Conservation (phyloP, 37 sponge, comb jelly and placozoan species). For the Haliclona indistincta region DNA sequence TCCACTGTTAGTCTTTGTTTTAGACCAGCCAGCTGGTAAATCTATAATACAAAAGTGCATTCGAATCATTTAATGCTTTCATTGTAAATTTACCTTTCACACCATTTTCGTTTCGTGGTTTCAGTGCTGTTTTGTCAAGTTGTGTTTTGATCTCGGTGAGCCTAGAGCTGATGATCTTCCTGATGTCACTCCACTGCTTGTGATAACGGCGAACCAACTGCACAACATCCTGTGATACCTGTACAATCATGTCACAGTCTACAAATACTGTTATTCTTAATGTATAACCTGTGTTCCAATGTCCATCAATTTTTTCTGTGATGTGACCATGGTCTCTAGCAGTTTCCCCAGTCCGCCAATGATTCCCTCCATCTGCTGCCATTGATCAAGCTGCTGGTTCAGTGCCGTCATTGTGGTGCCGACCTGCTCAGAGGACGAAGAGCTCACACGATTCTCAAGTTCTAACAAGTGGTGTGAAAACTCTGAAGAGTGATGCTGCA, state of each 20-base stretch:
- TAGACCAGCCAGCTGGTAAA: constrained; percentile 65
- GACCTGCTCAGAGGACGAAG: constrained; percentile 1
- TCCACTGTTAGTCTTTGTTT: constrained; percentile 25
- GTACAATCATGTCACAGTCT: constrained; percentile 14
- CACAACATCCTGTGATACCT: constrained; percentile 26
- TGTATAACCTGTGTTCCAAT: neutral
- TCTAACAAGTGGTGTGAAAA: constrained; percentile 12
- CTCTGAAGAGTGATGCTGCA: neutral
- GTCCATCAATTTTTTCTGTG: constrained; percentile 41
- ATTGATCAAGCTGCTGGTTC: constrained; percentile 27
- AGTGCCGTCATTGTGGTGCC: constrained; percentile 9
- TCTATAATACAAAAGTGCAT: constrained; percentile 19
- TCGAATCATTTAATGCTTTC: neutral
- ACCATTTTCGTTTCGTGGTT: constrained; percentile 13
- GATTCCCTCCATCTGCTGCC: constrained; percentile 21
- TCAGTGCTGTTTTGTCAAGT: constrained; percentile 33
- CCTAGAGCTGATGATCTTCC: constrained; percentile 2
- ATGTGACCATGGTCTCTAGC: constrained; percentile 29
- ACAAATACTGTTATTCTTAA: neutral
- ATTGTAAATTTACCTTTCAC: neutral
- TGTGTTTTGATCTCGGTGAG: constrained; percentile 20
- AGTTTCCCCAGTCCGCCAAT: constrained; percentile 23
- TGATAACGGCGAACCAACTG: constrained; percentile 57
- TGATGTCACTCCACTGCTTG: constrained; percentile 47
- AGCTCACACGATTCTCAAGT: neutral